These are phyloP conservation scores for Hedychridium roseum DNA, from an alignment of 2,888 invertebrate genomes.

Conservation along the genomic window DNA sequence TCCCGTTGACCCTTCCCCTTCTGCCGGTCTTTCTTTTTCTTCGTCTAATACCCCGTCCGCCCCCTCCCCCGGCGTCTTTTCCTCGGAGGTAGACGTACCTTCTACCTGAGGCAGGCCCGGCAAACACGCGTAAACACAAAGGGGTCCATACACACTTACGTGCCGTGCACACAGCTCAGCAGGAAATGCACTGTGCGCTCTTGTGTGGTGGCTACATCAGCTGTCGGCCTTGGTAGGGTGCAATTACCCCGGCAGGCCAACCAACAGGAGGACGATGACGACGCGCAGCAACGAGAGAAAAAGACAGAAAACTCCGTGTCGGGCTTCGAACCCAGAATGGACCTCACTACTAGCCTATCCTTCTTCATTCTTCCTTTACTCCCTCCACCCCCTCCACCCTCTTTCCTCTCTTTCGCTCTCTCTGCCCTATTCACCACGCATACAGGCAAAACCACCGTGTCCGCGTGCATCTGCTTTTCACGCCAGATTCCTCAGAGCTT, in stretches of 20 bases:
- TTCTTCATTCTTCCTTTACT: slow-evolving; percentile 11
- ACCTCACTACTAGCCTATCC: slow-evolving; percentile 31
- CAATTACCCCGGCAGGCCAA: slow-evolving; percentile 59
- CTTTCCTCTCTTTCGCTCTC: slow-evolving; percentile 1
- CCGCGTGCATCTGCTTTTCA: slow-evolving; percentile 12
- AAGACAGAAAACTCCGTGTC: slow-evolving; percentile 20
- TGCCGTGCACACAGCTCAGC: slow-evolving; percentile 25
- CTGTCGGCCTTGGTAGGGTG: slow-evolving; percentile 64
- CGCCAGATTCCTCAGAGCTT: slow-evolving; percentile 25
- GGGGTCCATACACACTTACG: slow-evolving; percentile 10
- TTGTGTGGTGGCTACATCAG: slow-evolving; percentile 57
- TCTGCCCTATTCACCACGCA: background rate
- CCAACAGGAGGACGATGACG: slow-evolving; percentile 31
- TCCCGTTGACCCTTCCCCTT: slow-evolving; percentile 17
- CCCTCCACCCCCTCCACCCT: slow-evolving; percentile 1
- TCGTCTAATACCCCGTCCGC: slow-evolving; percentile 9
- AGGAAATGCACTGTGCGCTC: slow-evolving; percentile 32
- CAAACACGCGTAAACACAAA: slow-evolving; percentile 22
- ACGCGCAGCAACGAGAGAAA: slow-evolving; percentile 11
- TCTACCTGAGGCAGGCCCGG: slow-evolving; percentile 10
- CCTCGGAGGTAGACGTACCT: slow-evolving; percentile 2
- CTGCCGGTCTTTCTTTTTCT: slow-evolving; percentile 5
- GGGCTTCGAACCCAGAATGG: slow-evolving; percentile 44
- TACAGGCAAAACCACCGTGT: slow-evolving; percentile 14
- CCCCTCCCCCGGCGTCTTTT: background rate